These are phyloP conservation scores for Myathropa florea DNA, from an alignment of 2,888 invertebrate genomes.

Conservation along the genomic window DNA sequence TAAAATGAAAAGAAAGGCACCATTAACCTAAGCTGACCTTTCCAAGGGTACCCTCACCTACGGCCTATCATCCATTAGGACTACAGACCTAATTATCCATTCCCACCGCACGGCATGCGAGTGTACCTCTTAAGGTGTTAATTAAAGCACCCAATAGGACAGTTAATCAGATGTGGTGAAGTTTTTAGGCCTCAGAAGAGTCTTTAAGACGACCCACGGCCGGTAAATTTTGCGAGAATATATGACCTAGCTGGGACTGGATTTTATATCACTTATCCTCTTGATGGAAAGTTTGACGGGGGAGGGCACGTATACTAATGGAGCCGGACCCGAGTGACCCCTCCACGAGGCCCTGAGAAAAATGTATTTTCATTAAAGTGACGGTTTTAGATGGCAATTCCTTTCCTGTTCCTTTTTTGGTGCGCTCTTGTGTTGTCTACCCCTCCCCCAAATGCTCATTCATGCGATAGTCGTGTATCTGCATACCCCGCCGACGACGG, in stretches of 20 bases:
- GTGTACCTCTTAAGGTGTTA: constrained; percentile 47
- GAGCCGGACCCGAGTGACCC: constrained; percentile 41
- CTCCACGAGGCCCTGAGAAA: constrained; percentile 25
- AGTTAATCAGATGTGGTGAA: constrained; percentile 29
- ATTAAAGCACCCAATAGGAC: constrained; percentile 55
- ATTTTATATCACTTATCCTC: not conserved
- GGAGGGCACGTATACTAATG: constrained; percentile 11
- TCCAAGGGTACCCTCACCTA: constrained; percentile 21
- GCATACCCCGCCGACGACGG: not conserved
- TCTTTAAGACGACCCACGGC: not conserved
- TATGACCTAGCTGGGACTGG: constrained; percentile 5
- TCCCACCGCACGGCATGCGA: constrained; percentile 7
- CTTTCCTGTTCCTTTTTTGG: not conserved
- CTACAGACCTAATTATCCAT: constrained; percentile 62
- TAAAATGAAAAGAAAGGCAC: constrained; percentile 69
- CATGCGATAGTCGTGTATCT: not conserved
- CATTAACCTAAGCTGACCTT: constrained; percentile 67
- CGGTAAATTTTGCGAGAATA: not conserved
- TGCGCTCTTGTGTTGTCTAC: not conserved
- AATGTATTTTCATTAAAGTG: constrained; percentile 65
- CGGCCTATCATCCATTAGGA: constrained; percentile 44
- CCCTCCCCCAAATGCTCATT: not conserved
- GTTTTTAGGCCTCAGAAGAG: not conserved
- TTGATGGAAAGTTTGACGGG: not conserved
- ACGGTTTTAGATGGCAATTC: constrained; percentile 54